Percentiles rank a stretch among this genome's conserved stretches.
These are phyloP conservation scores for Deilephila porcellus DNA, from an alignment of 2,888 invertebrate genomes.

Conservation along the genomic window DNA sequence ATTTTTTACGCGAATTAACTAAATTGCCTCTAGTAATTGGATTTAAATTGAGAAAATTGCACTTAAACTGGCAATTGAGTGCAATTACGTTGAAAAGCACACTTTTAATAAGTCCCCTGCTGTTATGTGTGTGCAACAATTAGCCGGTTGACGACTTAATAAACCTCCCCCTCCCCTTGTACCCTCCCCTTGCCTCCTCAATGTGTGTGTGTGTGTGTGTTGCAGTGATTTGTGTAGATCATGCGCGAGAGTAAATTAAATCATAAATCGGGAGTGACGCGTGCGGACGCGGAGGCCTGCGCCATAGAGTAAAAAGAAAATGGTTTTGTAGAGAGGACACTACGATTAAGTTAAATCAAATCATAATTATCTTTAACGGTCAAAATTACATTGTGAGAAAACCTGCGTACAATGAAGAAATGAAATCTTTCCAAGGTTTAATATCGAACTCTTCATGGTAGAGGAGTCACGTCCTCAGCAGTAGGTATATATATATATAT, in stretches of 20 bases:
- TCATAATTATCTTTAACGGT: too few relatives aligned
- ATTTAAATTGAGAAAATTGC: constrained; percentile 20
- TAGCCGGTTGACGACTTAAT: constrained; percentile 19
- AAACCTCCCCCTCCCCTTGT: background rate
- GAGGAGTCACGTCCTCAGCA: too few relatives aligned
- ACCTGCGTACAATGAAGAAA: too few relatives aligned
- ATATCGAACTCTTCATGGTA: too few relatives aligned
- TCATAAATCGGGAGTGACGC: constrained; percentile 51
- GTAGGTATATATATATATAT: too few relatives aligned
- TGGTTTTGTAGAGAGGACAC: background rate
- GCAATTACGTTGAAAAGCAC: constrained; percentile 14
- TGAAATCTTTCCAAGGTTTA: too few relatives aligned
- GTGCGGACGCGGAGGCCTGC: constrained; percentile 7
- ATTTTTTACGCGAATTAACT: background rate
- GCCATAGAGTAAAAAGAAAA: background rate
- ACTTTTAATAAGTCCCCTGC: background rate
- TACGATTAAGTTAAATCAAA: background rate
- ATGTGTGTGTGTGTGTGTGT: background rate
- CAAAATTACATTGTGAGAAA: too few relatives aligned
- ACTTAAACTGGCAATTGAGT: constrained; percentile 18
- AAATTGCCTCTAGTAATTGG: constrained; percentile 13
- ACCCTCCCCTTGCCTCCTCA: background rate
- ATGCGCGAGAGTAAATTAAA: constrained; percentile 46
- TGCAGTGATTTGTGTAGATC: constrained; percentile 23
- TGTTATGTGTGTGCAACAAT: constrained; percentile 16